These are phyloP conservation scores for Gymnoscopelus braueri DNA, from an alignment of 2,797 vertebrate genomes.

Conservation along the genomic window DNA sequence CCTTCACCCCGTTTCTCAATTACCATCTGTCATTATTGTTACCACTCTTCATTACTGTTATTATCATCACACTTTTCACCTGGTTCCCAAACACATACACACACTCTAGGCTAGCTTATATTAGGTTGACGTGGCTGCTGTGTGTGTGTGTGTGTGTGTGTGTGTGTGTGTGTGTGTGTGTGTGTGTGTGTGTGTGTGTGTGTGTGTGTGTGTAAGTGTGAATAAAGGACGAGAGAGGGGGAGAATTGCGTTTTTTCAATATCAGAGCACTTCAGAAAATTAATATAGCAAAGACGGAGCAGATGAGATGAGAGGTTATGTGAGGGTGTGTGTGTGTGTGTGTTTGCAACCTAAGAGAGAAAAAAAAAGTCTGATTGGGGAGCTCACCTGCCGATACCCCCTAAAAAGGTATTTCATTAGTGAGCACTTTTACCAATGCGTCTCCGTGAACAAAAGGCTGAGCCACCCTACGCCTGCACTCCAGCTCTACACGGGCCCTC, in stretches of 20 bases:
- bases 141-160: too few relatives aligned
- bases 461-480: constrained; percentile 93
- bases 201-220: constrained; percentile 21
- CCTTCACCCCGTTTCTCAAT: constrained; percentile 71
- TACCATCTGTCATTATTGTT: constrained; percentile 79
- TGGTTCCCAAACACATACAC: constrained; percentile 17
- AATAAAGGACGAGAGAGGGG: constrained; percentile 34
- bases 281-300: constrained; percentile 88
- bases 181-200: background rate
- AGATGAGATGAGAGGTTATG: constrained; percentile 88
- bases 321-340: constrained; percentile 49
- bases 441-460: constrained; percentile 77
- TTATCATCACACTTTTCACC: constrained; percentile 70
- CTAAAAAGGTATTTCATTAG: constrained; percentile 94
- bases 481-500: constrained; percentile 91
- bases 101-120: constrained; percentile 69
- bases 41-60: constrained; percentile 71
- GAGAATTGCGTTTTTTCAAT: constrained; percentile 77
- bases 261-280: constrained; percentile 91
- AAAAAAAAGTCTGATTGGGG: constrained; percentile 72
- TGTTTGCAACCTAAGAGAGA: background rate
- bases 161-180: constrained; percentile 15
- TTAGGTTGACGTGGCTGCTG: constrained; percentile 32
- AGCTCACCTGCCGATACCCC: constrained; percentile 95
- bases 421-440: constrained; percentile 83